Percentiles rank a stretch among this genome's conserved stretches.
phyloP scores from a whole-genome alignment of 2,888 invertebrate species.

The Acleris sparsana region DNA sequence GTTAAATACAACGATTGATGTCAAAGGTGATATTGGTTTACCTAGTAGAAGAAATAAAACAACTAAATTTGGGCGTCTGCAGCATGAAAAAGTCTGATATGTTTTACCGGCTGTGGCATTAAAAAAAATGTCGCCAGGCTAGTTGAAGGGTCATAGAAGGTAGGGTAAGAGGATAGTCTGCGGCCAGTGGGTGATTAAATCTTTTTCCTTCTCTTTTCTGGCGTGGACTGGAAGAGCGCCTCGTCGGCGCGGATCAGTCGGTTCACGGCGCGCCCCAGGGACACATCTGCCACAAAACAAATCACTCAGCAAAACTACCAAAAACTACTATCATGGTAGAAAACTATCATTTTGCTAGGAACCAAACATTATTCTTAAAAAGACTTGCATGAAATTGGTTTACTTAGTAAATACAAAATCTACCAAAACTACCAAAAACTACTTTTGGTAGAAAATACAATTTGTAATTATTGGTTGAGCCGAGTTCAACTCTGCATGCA shows the following conservation, averaged over 20 bases:
- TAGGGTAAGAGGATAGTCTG: not conserved
- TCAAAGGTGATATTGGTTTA: too few relatives aligned
- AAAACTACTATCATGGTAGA: slow-evolving; percentile 11
- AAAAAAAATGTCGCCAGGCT: too few relatives aligned
- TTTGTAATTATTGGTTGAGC: too few relatives aligned
- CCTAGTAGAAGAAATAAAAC: too few relatives aligned
- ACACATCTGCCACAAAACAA: slow-evolving; percentile 72
- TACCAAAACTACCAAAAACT: not conserved
- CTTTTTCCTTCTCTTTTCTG: slow-evolving; percentile 79
- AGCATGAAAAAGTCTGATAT: too few relatives aligned
- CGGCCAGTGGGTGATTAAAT: slow-evolving; percentile 56
- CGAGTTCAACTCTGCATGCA: not conserved
- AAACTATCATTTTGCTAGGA: not conserved
- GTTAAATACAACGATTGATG: too few relatives aligned
- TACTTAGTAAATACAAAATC: not conserved
- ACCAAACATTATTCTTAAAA: not conserved
- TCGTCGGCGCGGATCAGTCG: slow-evolving; percentile 77
- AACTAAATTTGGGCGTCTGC: too few relatives aligned
- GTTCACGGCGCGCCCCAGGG: slow-evolving; percentile 78
- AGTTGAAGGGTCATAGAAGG: too few relatives aligned
- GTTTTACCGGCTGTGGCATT: too few relatives aligned
- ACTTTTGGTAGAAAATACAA: not conserved
- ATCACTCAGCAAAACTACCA: slow-evolving; percentile 21
- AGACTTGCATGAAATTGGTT: not conserved
- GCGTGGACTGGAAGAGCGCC: slow-evolving; percentile 72